These are phyloP conservation scores for Rhinoraja longicauda DNA, from an alignment of 2,797 vertebrate genomes.

Conservation along the genomic window DNA sequence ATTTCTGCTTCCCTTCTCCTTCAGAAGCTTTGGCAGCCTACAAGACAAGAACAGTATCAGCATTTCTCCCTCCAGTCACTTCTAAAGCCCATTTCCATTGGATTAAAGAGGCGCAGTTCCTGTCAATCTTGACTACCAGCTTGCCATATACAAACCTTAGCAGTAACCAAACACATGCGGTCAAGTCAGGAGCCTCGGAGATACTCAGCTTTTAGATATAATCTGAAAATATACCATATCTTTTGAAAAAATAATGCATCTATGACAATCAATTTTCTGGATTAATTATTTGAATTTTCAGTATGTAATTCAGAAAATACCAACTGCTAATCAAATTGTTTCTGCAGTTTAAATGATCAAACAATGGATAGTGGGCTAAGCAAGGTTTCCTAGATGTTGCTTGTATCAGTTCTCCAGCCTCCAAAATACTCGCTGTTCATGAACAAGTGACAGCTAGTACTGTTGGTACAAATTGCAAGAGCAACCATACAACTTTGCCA, in stretches of 20 bases:
- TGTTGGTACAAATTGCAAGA: not conserved
- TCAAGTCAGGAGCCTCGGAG: slow-evolving; percentile 14
- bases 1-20: slow-evolving; percentile 77
- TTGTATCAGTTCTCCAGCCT: not conserved
- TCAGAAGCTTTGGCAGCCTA: slow-evolving; percentile 74
- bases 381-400: not conserved
- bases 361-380: not conserved
- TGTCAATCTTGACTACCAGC: slow-evolving; percentile 2
- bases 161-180: not conserved
- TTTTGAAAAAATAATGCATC: not conserved
- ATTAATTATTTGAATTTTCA: not conserved
- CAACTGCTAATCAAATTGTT: not conserved
- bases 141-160: slow-evolving; percentile 16
- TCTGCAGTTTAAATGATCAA: not conserved
- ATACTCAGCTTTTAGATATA: not conserved
- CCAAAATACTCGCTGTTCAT: not conserved
- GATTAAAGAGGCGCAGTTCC: slow-evolving; percentile 2
- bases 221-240: not conserved
- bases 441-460: not conserved
- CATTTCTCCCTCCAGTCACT: slow-evolving; percentile 3
- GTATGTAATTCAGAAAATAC: not conserved
- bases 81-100: slow-evolving; percentile 21
- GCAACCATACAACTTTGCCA: not conserved
- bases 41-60: slow-evolving; percentile 13
- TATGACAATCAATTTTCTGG: not conserved